Conservation (phyloP, 2,113 vertebrate genomes). For the Pelmatolapia mariae region DNA sequence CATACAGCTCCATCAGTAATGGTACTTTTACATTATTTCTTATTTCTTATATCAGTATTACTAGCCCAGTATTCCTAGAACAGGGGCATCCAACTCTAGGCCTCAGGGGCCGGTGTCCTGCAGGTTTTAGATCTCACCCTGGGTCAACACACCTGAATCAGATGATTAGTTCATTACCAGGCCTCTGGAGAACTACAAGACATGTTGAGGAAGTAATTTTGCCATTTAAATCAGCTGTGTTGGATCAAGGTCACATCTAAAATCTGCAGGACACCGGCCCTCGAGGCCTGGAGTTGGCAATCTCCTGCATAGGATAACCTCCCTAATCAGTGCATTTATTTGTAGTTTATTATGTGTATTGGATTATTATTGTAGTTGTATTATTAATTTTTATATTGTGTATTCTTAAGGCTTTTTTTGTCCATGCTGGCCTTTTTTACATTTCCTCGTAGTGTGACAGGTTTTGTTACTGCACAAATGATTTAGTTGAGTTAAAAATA, state of each 20-base stretch:
- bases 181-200: no score
- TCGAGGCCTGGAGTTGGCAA: not conserved
- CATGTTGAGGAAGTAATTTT: no score
- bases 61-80: no score
- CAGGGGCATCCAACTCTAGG: no score
- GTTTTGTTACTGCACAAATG: not conserved
- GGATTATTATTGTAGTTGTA: not conserved
- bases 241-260: not conserved
- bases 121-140: no score
- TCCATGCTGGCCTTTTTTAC: not conserved
- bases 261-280: not conserved
- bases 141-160: no score
- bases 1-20: not conserved
- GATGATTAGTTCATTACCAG: no score
- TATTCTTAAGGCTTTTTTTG: not conserved
- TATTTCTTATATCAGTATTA: no score
- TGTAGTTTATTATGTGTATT: not conserved
- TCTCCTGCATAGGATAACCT: not conserved
- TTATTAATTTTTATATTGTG: not conserved
- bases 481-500: not conserved
- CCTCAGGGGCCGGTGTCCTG: no score
- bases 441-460: not conserved
- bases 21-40: not conserved
- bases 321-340: not conserved
- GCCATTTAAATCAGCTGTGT: not conserved